Percentiles rank a stretch among this genome's conserved stretches.
Conservation (phyloP, 2,888 invertebrate genomes). For the Euplexia lucipara region DNA sequence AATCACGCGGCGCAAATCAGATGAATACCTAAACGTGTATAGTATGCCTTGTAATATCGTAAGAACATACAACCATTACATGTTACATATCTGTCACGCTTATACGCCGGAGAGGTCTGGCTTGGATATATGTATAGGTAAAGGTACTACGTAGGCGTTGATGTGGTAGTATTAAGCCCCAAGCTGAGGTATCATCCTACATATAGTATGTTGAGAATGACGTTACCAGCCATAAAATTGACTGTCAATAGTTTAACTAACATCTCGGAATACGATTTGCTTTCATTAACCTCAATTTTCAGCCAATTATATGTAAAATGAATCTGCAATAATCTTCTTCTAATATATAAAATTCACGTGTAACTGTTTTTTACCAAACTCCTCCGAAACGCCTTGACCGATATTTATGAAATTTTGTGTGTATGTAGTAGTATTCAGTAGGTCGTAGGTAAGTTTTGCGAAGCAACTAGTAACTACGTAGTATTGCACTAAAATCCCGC, state of each 20-base stretch:
- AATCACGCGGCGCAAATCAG: constrained; percentile 44
- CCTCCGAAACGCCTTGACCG: too few relatives aligned
- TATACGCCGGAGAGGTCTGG: constrained; percentile 15
- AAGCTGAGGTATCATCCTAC: neutral
- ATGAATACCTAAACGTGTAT: constrained; percentile 7
- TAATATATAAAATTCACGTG: too few relatives aligned
- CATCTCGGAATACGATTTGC: neutral
- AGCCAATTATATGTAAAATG: neutral
- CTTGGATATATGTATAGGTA: neutral
- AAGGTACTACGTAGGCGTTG: neutral
- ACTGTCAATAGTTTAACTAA: constrained; percentile 1
- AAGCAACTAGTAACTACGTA: too few relatives aligned
- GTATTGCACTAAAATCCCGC: too few relatives aligned
- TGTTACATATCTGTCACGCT: constrained; percentile 31
- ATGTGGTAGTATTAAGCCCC: neutral
- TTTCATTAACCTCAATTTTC: neutral
- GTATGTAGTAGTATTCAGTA: too few relatives aligned
- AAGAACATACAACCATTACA: constrained; percentile 24
- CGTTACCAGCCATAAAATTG: neutral
- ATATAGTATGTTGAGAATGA: neutral
- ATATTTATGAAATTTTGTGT: too few relatives aligned
- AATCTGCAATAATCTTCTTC: neutral
- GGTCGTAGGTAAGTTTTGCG: too few relatives aligned
- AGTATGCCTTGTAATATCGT: constrained; percentile 7
- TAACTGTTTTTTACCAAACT: too few relatives aligned